These are phyloP conservation scores for Boleophthalmus pectinirostris DNA, from an alignment of 2,113 vertebrate genomes.

Conservation along the genomic window DNA sequence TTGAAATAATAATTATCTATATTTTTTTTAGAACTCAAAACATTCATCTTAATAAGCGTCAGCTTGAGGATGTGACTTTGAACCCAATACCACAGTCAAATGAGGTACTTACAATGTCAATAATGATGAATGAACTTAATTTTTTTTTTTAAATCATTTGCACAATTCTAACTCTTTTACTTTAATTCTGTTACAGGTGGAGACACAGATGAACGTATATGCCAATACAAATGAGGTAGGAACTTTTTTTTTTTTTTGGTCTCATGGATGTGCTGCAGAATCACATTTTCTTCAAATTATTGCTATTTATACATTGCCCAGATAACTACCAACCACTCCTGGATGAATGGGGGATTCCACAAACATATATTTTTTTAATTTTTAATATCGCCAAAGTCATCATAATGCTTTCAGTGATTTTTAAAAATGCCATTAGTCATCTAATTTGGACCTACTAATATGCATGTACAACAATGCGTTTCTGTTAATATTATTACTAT, in stretches of 20 bases:
- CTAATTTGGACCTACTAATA: no score
- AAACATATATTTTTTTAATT: no score
- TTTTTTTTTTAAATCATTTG: background rate
- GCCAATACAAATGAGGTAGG: background rate
- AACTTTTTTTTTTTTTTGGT: no score
- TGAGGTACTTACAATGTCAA: conserved; percentile 17
- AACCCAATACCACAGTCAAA: conserved; percentile 1
- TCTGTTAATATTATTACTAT: background rate
- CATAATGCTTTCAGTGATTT: no score
- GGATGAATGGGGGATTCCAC: no score
- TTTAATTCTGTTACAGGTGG: background rate
- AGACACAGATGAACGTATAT: conserved; percentile 1
- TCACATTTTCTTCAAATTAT: background rate
- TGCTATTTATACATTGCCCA: background rate
- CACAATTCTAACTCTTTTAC: background rate
- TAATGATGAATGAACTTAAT: background rate
- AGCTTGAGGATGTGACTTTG: background rate
- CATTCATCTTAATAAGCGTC: background rate
- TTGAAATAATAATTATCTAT: background rate
- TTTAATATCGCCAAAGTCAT: no score
- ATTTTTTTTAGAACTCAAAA: conserved; percentile 27
- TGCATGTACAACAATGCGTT: background rate
- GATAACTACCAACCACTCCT: no score
- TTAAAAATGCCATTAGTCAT: no score
- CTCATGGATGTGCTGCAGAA: no score